Evolutionary conservation across 2,113 vertebrate genomes (phyloP), one percentile per base, ranked within the genome.

Genomic region (Amphilophus citrinellus): DNA sequence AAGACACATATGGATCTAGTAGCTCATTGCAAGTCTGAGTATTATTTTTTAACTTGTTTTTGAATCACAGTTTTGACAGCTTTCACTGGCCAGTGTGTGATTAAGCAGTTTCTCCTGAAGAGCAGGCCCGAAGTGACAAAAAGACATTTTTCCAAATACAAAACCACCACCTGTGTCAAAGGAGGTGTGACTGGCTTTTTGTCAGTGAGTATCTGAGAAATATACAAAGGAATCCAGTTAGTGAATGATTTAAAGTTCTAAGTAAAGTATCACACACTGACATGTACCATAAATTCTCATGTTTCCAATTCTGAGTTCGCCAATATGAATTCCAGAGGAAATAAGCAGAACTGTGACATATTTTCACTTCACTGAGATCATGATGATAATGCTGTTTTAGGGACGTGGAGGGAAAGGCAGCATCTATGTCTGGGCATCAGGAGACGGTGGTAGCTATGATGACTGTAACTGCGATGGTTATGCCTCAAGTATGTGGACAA

Each of bases 401-500:
- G 98, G 98, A 13, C 96, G 98, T 0, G 97, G 97, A 1, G 98
- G 98, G 62, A 99, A 98, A 95, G 98, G 98, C 92, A 99, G 98
- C 94, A 99, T 99, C 95, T 99, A 99, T 0, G 98, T 99, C 13
- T 99, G 98, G 98, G 98, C 98, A 9, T 99, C 98, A 0, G 98
- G 98, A 75, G 98, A 99, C 1, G 98, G 98, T 0, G 98, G 98
- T 87, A 98, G 98, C 95, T 99, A 98, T 0, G 98, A 99, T 10
- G 98, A 99, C 94, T 99, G 98, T 85, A 99, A 99, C 92, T 99
- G 98, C 0, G 98, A 99, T 1, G 98, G 98, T 53, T 99, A 99
- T 1, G 98, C 98, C 39, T 99, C 98, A 0, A 99, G 98, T 94
- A 99, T 99, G 98, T 99, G 98, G 98, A 99, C 98, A 7, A 99